Percentiles rank a stretch among this genome's conserved stretches.
Evolutionary conservation across 2,113 vertebrate genomes (phyloP).

Genomic region (Gnathonemus echidnorhynchus): DNA sequence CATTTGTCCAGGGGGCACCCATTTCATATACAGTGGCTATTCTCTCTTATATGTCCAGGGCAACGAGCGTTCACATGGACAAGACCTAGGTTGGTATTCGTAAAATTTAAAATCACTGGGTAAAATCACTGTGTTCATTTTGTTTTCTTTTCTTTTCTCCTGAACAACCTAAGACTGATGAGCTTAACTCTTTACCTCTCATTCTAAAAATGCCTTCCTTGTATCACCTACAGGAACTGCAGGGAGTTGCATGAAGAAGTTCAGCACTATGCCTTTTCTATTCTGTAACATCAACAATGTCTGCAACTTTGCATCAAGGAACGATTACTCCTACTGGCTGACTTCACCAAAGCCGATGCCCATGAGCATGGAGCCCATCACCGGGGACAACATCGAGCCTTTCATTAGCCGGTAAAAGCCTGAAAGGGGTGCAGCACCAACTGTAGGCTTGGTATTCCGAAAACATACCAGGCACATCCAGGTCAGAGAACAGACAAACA

Average conservation of each 20-base stretch:
- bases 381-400: constrained; percentile 80
- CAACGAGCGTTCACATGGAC: constrained; percentile 89
- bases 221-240: constrained; percentile 74
- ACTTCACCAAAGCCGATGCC: constrained; percentile 96
- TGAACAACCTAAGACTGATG: neutral
- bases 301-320: constrained; percentile 95
- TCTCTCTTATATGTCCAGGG: constrained; percentile 93
- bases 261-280: constrained; percentile 97
- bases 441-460: neutral
- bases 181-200: neutral
- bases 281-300: constrained; percentile 98
- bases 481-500: neutral
- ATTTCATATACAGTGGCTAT: constrained; percentile 82
- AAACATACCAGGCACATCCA: neutral
- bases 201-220: neutral
- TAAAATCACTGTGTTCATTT: neutral
- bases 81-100: constrained; percentile 77
- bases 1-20: constrained; percentile 74
- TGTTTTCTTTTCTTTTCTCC: neutral
- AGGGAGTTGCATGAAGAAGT: constrained; percentile 91
- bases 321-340: constrained; percentile 97
- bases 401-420: constrained; percentile 87
- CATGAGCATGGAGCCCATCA: constrained; percentile 91
- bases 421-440: neutral
- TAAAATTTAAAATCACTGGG: neutral